Evolutionary conservation across 2,888 invertebrate species (phyloP), one percentile per base, ranked within the genome.

Genomic region (Cylloceria caligata): DNA sequence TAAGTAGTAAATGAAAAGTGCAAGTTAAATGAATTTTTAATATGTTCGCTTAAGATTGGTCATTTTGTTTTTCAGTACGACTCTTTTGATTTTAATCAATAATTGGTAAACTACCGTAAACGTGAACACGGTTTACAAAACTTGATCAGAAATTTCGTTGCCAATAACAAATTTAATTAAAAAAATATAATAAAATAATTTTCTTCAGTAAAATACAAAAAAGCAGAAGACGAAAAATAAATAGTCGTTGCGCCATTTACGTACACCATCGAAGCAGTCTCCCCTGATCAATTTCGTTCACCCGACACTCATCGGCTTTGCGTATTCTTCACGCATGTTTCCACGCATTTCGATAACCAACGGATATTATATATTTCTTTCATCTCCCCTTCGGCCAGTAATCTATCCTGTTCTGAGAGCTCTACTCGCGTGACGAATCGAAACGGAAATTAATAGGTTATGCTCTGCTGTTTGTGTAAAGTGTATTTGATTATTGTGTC

Each of bases 391-490:
- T 9, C 57, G 30, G 24, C 65, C 81, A 83, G 34, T n/a, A n/a
- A n/a, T 11, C 24, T 74, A n/a, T n/a, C n/a, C 27, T 24, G 82
- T 80, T 64, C 45, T 45, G 67, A 67, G 67, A 72, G 85, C 77
- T 83, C 74, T 52, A 27, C 77, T 42, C 42, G 64, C 82, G 87
- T 89, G 88, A 88, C 89, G 86, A 90, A 91, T 89, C 85, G 88
- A 86, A 87, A 73, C 90, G 91, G 90, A 91, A 91, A 91, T 91
- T 90, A 87, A 87, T 85, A 84, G 82, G 85, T 85, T 85, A 80
- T 84, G 74, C 83, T 71, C 65, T 65, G 79, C 27, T 39, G 79
- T 19, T 49, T 19, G 34, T 9, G 19, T 3, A 30, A 49, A 67
- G 34, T 30, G 47, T 34, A n/a, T 49, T 67, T 11, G 47, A 67